Conservation (phyloP, 2,113 vertebrate species). For the Geothlypis trichas region DNA sequence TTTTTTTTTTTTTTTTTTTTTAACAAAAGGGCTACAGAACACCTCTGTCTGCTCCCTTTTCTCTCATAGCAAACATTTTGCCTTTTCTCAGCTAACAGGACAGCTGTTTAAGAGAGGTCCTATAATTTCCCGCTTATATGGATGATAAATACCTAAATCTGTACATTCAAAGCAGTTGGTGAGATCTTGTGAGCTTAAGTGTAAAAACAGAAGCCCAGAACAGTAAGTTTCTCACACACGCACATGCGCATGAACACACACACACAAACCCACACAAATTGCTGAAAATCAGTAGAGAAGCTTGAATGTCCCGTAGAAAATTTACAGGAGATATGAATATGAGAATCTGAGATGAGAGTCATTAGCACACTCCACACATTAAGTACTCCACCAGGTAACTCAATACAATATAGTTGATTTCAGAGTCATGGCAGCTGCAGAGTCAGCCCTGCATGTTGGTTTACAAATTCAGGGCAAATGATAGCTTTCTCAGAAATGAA, state of each 20-base stretch:
- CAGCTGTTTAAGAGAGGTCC: background rate
- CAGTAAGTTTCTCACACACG: background rate
- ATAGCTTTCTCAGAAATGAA: background rate
- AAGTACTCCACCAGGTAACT: background rate
- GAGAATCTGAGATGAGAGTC: background rate
- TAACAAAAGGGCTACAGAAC: background rate
- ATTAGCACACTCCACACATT: background rate
- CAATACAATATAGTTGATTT: background rate
- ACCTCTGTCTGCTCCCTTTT: background rate
- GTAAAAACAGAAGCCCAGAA: background rate
- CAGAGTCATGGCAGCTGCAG: background rate
- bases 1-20: background rate
- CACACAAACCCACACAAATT: rapidly evolving
- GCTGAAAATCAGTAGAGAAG: background rate
- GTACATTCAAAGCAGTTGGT: background rate
- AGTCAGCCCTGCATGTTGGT: background rate
- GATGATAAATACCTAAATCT: background rate
- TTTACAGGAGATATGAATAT: background rate
- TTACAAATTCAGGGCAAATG: background rate
- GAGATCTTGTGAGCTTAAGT: background rate
- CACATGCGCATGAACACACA: background rate
- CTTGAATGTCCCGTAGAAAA: background rate
- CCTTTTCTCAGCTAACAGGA: background rate
- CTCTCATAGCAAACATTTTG: background rate
- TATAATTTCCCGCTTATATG: background rate